Percentiles rank a stretch among this genome's conserved stretches.
Conservation (phyloP, 1,140 invertebrate genomes). For the Euura lappo region DNA sequence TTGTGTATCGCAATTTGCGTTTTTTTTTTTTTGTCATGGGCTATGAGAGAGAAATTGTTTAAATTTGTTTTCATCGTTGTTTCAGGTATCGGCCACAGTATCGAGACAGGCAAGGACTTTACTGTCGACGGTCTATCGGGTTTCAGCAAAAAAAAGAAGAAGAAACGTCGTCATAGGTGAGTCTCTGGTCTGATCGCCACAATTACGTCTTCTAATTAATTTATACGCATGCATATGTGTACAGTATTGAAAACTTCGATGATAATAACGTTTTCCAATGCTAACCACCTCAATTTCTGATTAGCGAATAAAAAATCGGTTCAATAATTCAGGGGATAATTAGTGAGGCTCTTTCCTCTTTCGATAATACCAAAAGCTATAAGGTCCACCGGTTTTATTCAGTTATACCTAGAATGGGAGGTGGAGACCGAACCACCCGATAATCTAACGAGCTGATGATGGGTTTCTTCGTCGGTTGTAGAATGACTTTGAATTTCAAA, state of each 20-base stretch:
- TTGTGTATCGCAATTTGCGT: too few relatives aligned
- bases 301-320: too few relatives aligned
- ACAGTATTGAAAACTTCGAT: conserved; percentile 13
- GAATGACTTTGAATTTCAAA: conserved; percentile 51
- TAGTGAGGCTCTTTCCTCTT: too few relatives aligned
- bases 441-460: too few relatives aligned
- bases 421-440: conserved; percentile 14
- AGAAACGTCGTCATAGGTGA: conserved; percentile 89
- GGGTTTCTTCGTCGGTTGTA: too few relatives aligned
- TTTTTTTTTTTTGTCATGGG: too few relatives aligned
- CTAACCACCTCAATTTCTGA: too few relatives aligned
- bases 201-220: neutral
- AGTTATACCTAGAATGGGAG: neutral
- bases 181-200: conserved; percentile 49
- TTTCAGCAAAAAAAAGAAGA: conserved; percentile 90
- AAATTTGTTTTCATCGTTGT: conserved; percentile 21
- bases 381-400: neutral
- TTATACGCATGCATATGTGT: conserved; percentile 13
- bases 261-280: too few relatives aligned
- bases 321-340: too few relatives aligned
- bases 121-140: conserved; percentile 75
- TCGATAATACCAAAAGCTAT: too few relatives aligned
- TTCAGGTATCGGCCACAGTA: conserved; percentile 62
- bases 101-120: conserved; percentile 74
- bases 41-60: too few relatives aligned